These are phyloP conservation scores for Phoebastria nigripes DNA, from an alignment of 2,797 vertebrate genomes.

Conservation along the genomic window DNA sequence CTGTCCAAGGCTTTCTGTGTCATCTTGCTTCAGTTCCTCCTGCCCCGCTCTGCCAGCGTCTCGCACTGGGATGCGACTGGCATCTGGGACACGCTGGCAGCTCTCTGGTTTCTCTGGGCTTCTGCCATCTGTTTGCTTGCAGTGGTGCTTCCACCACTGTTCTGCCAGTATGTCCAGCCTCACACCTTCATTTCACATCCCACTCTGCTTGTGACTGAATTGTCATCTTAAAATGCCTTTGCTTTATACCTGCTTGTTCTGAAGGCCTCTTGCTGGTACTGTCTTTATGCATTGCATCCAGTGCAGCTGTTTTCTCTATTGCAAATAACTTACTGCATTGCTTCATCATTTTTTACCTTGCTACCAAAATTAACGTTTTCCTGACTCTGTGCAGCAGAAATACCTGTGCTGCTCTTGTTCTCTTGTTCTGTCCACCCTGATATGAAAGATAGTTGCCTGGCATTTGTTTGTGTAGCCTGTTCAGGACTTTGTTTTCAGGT, in stretches of 20 bases:
- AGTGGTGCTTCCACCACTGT: background rate
- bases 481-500: background rate
- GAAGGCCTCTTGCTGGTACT: background rate
- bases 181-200: background rate
- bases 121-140: background rate
- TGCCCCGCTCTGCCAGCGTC: background rate
- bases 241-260: background rate
- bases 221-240: background rate
- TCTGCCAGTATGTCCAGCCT: background rate
- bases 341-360: background rate
- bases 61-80: fast-evolving
- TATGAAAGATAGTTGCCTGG: background rate
- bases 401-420: background rate
- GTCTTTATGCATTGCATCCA: background rate
- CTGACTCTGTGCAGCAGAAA: background rate
- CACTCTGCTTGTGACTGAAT: background rate
- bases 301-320: background rate
- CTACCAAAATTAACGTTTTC: background rate
- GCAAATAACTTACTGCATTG: background rate
- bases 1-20: background rate
- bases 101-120: background rate
- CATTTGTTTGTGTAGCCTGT: background rate
- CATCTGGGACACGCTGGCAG: background rate
- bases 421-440: background rate
- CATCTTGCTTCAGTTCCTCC: background rate